Base-by-base conservation (phyloP, 2,113 vertebrate genomes). In the Gallinago jamesoni region DNA sequence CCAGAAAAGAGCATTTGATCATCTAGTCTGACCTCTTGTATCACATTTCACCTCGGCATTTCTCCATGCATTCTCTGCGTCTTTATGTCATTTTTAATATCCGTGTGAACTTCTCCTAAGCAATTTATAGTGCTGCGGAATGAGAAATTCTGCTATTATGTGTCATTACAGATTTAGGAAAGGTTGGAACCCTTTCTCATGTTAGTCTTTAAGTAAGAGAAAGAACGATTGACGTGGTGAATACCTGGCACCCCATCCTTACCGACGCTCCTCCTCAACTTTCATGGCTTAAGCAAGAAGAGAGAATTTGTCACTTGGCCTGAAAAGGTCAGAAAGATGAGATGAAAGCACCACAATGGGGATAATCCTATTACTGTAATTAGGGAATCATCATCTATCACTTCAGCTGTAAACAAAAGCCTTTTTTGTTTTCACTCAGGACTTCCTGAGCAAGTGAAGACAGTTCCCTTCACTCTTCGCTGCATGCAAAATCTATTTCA, bases 241-340 rank as follows among this genome's bases (percentile, higher is more conserved):
- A 85, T 88, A 88, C 79, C 73, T 76, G 83, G 55, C 88, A 93
- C 24, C 31, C 55, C 66, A 50, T 55, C 76, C 79, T 82, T 64
- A 77, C 31, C 1, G 3, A 52, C 86, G 63, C 39, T 59, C 87
- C 87, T 96, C 87, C 96, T 98, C 97, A 93, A 78, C 66, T 97
- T 97, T 96, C 97, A 97, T 22, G 68, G 94, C 87, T 70, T 93
- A 93, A 95, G 50, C 69, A 43, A 14, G 50, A 93, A 92, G 87
- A 93, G 82, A 92, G 94, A 93, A 96, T 93, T 91, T 95, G 92
- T 97, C 97, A 95, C 96, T 96, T 95, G 14, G 0, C 69, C 84
- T 96, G 95, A 94, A 96, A 96, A 95, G 95, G 79, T 93, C n/a
- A 87, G 97, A 97, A 97, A 98, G 97, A 92, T 74, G 96, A 97